Conservation (phyloP, 2,888 invertebrate genomes). For the Pristionchus entomophagus region DNA sequence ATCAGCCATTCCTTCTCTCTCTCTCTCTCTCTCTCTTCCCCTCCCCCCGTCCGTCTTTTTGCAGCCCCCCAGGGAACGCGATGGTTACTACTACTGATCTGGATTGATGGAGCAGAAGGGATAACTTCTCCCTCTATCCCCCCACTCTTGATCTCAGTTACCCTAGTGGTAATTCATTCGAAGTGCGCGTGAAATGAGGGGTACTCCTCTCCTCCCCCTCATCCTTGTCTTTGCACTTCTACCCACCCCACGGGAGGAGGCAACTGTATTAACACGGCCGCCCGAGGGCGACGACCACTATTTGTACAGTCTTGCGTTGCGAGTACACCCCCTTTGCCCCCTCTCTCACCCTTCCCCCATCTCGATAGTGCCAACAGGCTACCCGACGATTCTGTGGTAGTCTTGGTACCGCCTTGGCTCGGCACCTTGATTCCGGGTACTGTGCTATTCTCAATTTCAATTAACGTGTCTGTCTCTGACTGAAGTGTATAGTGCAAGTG, state of each 20-base stretch:
- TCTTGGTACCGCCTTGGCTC: not conserved
- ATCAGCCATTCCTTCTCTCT: not conserved
- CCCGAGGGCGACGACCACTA: not conserved
- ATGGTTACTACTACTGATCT: not conserved
- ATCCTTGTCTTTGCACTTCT: conserved; percentile 31
- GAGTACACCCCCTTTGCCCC: not conserved
- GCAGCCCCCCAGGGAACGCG: not conserved
- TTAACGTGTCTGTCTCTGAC: not conserved
- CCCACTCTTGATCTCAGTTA: not conserved
- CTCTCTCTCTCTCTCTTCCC: not conserved
- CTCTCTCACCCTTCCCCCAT: conserved; percentile 10
- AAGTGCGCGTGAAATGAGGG: conserved; percentile 5
- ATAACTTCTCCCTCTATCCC: not conserved
- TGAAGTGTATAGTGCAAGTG: not conserved
- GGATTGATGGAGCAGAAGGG: not conserved
- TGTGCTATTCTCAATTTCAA: not conserved
- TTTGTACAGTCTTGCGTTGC: conserved; percentile 21
- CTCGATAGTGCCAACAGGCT: not conserved
- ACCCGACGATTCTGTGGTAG: not conserved
- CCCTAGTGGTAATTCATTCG: not conserved
- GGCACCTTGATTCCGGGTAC: not conserved
- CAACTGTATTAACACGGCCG: conserved; percentile 37
- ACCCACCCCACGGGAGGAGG: not conserved
- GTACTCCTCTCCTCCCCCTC: not conserved
- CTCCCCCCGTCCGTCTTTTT: not conserved